Conservation (phyloP, 2,113 vertebrate genomes). For the Bombycilla garrulus region DNA sequence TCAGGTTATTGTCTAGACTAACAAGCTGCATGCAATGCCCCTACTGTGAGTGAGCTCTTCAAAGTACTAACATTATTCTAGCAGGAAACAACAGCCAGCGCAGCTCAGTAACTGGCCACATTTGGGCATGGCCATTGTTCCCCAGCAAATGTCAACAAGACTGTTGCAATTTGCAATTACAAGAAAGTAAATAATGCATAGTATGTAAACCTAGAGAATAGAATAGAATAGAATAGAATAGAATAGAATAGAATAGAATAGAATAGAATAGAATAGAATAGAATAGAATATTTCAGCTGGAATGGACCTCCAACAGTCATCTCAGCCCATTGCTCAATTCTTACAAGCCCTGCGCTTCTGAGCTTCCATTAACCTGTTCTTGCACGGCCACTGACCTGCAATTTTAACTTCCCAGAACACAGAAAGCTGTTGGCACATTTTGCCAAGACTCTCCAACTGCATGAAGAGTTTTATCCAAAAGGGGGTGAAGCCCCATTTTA, state of each 20-base stretch:
- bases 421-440: not conserved
- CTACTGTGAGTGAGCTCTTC: not conserved
- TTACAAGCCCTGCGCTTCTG: not conserved
- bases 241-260: not conserved
- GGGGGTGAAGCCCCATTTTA: not conserved
- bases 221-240: not conserved
- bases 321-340: not conserved
- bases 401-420: not conserved
- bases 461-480: not conserved
- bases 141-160: not conserved
- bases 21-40: not conserved
- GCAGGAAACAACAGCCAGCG: not conserved
- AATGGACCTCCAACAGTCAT: not conserved
- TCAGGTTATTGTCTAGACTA: not conserved
- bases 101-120: not conserved
- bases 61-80: not conserved
- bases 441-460: not conserved
- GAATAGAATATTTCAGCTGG: not conserved
- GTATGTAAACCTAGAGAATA: accelerated
- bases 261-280: not conserved
- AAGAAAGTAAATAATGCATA: not conserved
- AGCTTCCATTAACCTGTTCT: not conserved
- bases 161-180: not conserved
- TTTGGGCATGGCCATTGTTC: not conserved
- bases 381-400: not conserved